Base-by-base conservation (phyloP, 2,888 invertebrate species). In the Andrena bicolor region DNA sequence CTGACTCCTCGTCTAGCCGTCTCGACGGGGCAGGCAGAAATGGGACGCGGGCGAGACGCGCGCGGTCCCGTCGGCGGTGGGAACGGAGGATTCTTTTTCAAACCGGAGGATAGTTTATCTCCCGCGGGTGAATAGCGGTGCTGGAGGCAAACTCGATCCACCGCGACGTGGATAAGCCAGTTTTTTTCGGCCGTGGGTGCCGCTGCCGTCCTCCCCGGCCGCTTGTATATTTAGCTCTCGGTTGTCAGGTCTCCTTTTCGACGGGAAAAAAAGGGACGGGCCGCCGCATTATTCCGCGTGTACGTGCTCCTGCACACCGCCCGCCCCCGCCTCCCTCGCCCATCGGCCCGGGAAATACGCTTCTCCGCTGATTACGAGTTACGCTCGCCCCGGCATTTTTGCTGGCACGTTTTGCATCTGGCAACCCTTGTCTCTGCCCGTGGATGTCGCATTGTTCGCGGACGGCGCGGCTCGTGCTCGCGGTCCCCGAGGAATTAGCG, bases 171-270 rank as follows among this genome's bases (percentile, higher is more conserved):
- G 80, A 80, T 84, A 84, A 84, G 80, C 84, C 69, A 74, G 56
- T 70, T 80, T 84, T 84, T 75, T 30, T 64, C 30, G 48, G 35
- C 30, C 20, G 53, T 53, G 26, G 56, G 20, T 56, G 56, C 61
- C 60, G 28, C 63, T 30, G n/a, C 35, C 53, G 23, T 58, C 65
- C 32, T 63, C 53, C 41, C 56, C 23, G 26, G 23, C 23, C 10
- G 66, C 60, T 71, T 80, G 83, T 83, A 76, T 78, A 81, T 86
- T 81, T 83, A 82, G 68, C 76, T 80, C 63, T 65, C 74, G 74
- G 64, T 86, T 85, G 80, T 86, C 83, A 71, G 74, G 51, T 69
- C 51, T 71, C 76, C 61, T 76, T 73, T 71, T 58, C 60, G 41
- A 8, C 49, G 35, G 26, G 76, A 41, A 73, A 73, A 73, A 74